Conservation (phyloP, 92 coral and sea anemone species). For the Heliopora coerulea region DNA sequence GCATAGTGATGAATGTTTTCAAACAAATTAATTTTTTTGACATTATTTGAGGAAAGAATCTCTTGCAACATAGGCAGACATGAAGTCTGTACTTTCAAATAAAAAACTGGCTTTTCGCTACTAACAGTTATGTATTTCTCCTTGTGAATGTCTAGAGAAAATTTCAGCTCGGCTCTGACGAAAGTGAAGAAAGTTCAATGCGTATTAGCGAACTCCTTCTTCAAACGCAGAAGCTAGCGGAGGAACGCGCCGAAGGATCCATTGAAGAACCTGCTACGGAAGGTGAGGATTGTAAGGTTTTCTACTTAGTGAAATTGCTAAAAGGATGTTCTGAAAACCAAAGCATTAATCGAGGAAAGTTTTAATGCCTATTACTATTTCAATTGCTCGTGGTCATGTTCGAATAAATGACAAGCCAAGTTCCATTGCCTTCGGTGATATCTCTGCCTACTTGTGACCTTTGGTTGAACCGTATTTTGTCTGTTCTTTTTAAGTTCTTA, state of each 20-base stretch:
- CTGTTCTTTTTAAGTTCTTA: constrained; percentile 49
- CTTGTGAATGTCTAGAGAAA: background rate
- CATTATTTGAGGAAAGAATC: too few relatives aligned
- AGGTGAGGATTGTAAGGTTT: constrained; percentile 53
- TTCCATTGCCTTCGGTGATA: background rate
- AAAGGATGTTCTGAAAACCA: too few relatives aligned
- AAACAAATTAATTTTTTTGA: too few relatives aligned
- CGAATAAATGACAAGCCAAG: too few relatives aligned
- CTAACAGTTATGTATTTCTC: background rate
- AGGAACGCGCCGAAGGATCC: constrained; percentile 85
- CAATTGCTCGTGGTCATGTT: too few relatives aligned
- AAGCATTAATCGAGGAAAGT: background rate
- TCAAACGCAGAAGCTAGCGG: constrained; percentile 83
- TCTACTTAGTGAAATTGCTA: too few relatives aligned
- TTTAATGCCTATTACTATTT: background rate
- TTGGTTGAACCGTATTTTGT: background rate
- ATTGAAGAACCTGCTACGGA: constrained; percentile 88
- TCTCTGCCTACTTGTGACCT: background rate
- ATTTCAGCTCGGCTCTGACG: constrained; percentile 48
- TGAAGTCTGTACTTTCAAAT: too few relatives aligned
- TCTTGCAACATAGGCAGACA: too few relatives aligned
- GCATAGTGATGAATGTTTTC: too few relatives aligned
- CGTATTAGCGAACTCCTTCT: constrained; percentile 76
- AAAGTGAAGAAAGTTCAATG: constrained; percentile 50
- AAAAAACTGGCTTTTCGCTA: too few relatives aligned